These are phyloP conservation scores for Dugesia japonica DNA, from an alignment of 2,888 invertebrate species.

Conservation along the genomic window DNA sequence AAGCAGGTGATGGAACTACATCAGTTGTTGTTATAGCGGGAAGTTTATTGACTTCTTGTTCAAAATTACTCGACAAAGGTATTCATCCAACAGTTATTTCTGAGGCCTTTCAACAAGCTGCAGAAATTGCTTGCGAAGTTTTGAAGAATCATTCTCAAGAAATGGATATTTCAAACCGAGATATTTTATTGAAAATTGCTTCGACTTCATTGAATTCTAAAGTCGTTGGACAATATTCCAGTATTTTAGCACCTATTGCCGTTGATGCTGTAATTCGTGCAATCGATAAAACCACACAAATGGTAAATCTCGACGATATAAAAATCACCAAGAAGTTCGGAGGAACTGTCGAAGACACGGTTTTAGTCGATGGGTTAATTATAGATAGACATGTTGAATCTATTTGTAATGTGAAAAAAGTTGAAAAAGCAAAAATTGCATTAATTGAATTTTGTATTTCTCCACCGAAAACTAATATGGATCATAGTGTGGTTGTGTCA, in stretches of 20 bases:
- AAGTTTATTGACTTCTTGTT: conserved; percentile 77
- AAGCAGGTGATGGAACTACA: conserved; percentile 97
- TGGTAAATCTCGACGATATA: conserved; percentile 75
- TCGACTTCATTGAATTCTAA: conserved; percentile 93
- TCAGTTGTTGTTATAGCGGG: conserved; percentile 94
- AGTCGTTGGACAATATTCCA: conserved; percentile 92
- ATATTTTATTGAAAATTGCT: conserved; percentile 74
- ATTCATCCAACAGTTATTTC: conserved; percentile 94
- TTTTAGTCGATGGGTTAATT: conserved; percentile 80
- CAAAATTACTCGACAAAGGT: conserved; percentile 70
- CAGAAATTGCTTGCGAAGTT: conserved; percentile 59
- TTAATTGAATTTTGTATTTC: conserved; percentile 98
- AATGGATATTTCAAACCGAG: conserved; percentile 65
- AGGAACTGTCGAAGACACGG: conserved; percentile 90
- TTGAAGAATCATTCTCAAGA: conserved; percentile 67
- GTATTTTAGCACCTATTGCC: conserved; percentile 80
- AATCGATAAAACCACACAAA: conserved; percentile 56
- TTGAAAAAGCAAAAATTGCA: conserved; percentile 94
- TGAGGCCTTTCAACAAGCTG: conserved; percentile 79
- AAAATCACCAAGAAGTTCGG: conserved; percentile 86
- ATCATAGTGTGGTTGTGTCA: conserved; percentile 60
- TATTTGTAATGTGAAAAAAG: conserved; percentile 65
- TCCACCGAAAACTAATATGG: conserved; percentile 83
- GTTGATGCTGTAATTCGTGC: conserved; percentile 85
- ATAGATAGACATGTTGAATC: conserved; percentile 75